Base-by-base conservation (phyloP, 2,113 vertebrate genomes). In the Geococcyx californianus region DNA sequence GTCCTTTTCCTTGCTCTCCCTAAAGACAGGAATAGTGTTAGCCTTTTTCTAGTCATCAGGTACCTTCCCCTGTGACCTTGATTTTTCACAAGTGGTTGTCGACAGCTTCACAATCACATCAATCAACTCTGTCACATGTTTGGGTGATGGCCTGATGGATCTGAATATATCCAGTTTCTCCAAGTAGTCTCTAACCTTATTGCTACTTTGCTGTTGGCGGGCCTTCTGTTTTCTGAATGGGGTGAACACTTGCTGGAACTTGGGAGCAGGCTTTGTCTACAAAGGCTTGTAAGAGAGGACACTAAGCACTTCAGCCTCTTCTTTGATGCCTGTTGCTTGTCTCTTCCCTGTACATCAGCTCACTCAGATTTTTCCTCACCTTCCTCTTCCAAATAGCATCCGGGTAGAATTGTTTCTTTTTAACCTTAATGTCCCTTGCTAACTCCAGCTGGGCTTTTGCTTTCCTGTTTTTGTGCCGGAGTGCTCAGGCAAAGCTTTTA, bases 371-470 rank as follows among this genome's bases (percentile, higher is more conserved):
- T 93, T 81, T 92, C 34, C 68, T 81, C 55, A 84, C 58, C 73
- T 84, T 85, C 45, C 36, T 82, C 16, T 80, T 86, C n/a, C 73
- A 77, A 84, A 89, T 52, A 77, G 21, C 51, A 52, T 89, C 86
- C 68, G 36, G 14, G 21, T n/a, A 81, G 84, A 68, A 93, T 62
- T 73, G 59, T 90, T 89, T 92, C 55, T 81, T 95, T 94, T 88
- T 89, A 89, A 91, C 68, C 89, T 94, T 77, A 44, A 52, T 78
- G 89, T 67, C 64, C 47, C 52, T 77, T 60, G 56, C 73, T 81
- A 40, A 33, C 76, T 90, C 80, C 34, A 75, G 69, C 77, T 81
- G 77, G 81, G 77, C 73, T 93, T 91, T 91, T 62, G 64, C 91
- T 34, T 88, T 90, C 42, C 38, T 74, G 33, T 49, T 82, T 95